These are phyloP conservation scores for Chionoecetes opilio DNA, from an alignment of 1,140 invertebrate species.

Conservation along the genomic window DNA sequence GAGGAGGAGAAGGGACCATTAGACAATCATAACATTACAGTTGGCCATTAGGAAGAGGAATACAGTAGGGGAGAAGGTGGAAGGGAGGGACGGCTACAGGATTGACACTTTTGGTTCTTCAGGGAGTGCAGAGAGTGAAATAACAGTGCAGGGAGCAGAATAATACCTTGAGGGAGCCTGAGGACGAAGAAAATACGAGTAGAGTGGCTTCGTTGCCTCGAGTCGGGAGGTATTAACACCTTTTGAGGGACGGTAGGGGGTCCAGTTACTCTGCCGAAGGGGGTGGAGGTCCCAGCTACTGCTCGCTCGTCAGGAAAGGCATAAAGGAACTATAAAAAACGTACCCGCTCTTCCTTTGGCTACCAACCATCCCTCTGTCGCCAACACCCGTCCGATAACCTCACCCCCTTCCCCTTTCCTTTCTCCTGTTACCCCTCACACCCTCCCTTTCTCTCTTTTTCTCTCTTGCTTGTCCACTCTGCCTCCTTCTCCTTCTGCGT, in stretches of 20 bases:
- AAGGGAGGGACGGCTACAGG: neutral
- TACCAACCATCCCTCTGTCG: slow-evolving; percentile 23
- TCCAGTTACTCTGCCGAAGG: neutral
- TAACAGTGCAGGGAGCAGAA: no score
- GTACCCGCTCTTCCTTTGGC: slow-evolving; percentile 33
- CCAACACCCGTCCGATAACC: slow-evolving; percentile 13
- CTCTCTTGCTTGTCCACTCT: neutral
- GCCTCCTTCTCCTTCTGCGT: neutral
- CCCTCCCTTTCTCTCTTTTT: neutral
- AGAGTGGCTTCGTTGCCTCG: neutral
- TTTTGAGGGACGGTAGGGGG: neutral
- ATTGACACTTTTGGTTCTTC: neutral
- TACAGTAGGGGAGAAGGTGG: neutral
- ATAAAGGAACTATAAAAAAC: slow-evolving; percentile 47
- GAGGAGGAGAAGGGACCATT: neutral
- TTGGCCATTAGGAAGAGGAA: neutral
- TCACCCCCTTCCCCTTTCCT: neutral
- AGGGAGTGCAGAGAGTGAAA: neutral
- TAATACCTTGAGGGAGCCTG: no score
- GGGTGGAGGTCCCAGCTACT: slow-evolving; percentile 31
- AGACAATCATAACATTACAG: neutral
- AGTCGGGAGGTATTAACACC: neutral
- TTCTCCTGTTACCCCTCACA: neutral
- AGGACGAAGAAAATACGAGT: neutral
- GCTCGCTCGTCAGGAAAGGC: slow-evolving; percentile 33